Conservation (phyloP, 2,888 invertebrate species). For the Ferdinandea cuprea region DNA sequence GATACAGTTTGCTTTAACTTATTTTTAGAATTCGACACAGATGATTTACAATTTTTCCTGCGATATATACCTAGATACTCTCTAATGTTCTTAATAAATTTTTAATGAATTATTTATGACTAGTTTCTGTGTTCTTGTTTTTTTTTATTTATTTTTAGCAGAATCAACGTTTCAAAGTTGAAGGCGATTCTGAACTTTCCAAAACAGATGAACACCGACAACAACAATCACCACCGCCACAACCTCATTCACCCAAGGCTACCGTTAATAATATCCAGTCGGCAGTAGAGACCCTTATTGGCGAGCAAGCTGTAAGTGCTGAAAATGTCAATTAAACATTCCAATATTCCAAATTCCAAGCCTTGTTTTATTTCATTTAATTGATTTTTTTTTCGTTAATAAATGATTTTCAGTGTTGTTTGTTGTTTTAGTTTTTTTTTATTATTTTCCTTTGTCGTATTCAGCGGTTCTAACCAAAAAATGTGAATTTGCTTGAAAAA, state of each 20-base stretch:
- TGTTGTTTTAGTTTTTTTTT: constrained; percentile 30
- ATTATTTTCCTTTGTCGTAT: background rate
- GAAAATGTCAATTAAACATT: constrained; percentile 69
- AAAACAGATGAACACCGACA: constrained; percentile 77
- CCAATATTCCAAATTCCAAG: no score
- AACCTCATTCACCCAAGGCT: constrained; percentile 70
- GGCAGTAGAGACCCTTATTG: constrained; percentile 65
- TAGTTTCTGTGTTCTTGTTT: background rate
- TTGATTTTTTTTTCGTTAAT: constrained; percentile 35
- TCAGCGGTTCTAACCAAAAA: background rate
- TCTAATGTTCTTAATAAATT: background rate
- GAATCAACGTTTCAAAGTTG: constrained; percentile 82
- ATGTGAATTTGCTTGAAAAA: background rate
- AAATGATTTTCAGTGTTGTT: constrained; percentile 49
- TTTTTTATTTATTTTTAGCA: constrained; percentile 75
- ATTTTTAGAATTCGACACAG: background rate
- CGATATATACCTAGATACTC: background rate
- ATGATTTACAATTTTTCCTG: background rate
- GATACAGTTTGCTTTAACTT: background rate
- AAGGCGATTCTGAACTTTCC: constrained; percentile 79
- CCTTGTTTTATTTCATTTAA: constrained; percentile 8
- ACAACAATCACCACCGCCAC: constrained; percentile 59
- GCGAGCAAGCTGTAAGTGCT: constrained; percentile 74
- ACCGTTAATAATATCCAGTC: constrained; percentile 68
- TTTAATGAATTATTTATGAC: background rate